Percentiles rank a stretch among this genome's conserved stretches.
Conservation (phyloP, 1,140 invertebrate genomes). For the Nautilus pompilius region DNA sequence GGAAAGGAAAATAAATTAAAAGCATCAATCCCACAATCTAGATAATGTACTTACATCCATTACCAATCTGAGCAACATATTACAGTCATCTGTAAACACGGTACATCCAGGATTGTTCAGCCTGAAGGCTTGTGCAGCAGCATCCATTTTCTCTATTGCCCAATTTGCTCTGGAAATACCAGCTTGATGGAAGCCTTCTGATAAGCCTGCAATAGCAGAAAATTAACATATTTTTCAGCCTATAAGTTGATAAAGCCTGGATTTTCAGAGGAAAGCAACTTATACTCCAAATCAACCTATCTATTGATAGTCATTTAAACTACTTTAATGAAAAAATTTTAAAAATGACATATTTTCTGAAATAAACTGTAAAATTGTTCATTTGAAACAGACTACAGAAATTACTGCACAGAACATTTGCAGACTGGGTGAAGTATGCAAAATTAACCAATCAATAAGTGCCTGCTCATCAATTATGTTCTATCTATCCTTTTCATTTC, state of each 20-base stretch:
- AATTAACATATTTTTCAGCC: background rate
- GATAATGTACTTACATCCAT: constrained; percentile 64
- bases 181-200: constrained; percentile 66
- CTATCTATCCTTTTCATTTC: too few relatives aligned
- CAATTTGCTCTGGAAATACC: constrained; percentile 70
- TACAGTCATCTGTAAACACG: constrained; percentile 82
- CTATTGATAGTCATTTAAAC: background rate
- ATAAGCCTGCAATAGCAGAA: constrained; percentile 44
- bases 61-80: constrained; percentile 66
- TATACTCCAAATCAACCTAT: too few relatives aligned
- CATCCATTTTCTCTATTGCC: constrained; percentile 79
- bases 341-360: too few relatives aligned
- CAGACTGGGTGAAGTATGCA: too few relatives aligned
- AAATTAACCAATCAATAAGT: too few relatives aligned
- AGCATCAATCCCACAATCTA: too few relatives aligned
- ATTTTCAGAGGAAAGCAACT: background rate
- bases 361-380: too few relatives aligned
- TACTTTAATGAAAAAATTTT: too few relatives aligned
- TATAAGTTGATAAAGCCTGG: background rate
- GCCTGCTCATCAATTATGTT: too few relatives aligned
- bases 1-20: too few relatives aligned
- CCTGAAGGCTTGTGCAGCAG: constrained; percentile 76
- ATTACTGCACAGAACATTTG: too few relatives aligned
- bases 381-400: too few relatives aligned
- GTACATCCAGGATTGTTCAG: constrained; percentile 72